A percentile compares a stretch with the other conserved stretches of the same genome.
Conservation (phyloP, 2,113 vertebrate species). For the Cryptotis parvus region DNA sequence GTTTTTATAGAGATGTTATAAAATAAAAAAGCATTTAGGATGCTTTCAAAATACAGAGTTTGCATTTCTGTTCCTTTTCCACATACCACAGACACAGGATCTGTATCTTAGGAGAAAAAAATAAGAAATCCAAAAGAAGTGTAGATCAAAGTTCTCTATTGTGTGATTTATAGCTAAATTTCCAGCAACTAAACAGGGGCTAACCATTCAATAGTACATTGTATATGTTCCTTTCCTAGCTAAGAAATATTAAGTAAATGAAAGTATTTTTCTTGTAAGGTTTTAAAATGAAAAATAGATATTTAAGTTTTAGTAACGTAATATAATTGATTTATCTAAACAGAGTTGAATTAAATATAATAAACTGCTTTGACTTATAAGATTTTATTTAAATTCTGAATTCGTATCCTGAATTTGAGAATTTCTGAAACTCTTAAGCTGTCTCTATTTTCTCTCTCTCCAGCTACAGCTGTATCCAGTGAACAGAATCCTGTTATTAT, state of each 20-base stretch:
- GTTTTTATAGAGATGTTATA: not conserved
- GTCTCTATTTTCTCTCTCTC: slow-evolving; percentile 68
- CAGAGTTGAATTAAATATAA: slow-evolving; percentile 44
- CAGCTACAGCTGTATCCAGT: slow-evolving; percentile 96
- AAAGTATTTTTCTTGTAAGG: not conserved
- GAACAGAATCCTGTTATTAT: slow-evolving; percentile 99
- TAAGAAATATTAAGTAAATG: slow-evolving; percentile 16
- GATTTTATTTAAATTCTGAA: slow-evolving; percentile 5
- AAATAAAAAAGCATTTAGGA: not conserved
- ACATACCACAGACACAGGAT: not conserved
- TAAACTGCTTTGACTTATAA: not conserved
- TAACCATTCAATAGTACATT: not conserved
- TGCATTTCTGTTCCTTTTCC: slow-evolving; percentile 13
- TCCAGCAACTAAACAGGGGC: not conserved
- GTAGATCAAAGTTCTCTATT: slow-evolving; percentile 9
- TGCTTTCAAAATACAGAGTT: not conserved
- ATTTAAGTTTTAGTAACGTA: slow-evolving; percentile 6
- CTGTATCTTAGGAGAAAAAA: not conserved
- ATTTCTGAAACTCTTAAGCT: no score
- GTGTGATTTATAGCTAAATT: slow-evolving; percentile 16
- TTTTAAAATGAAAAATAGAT: not conserved
- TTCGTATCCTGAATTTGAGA: not conserved
- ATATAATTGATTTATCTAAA: slow-evolving; percentile 50
- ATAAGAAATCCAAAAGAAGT: not conserved
- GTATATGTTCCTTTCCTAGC: not conserved